These are phyloP conservation scores for Lethrus apterus DNA, from an alignment of 1,140 invertebrate genomes.

Conservation along the genomic window DNA sequence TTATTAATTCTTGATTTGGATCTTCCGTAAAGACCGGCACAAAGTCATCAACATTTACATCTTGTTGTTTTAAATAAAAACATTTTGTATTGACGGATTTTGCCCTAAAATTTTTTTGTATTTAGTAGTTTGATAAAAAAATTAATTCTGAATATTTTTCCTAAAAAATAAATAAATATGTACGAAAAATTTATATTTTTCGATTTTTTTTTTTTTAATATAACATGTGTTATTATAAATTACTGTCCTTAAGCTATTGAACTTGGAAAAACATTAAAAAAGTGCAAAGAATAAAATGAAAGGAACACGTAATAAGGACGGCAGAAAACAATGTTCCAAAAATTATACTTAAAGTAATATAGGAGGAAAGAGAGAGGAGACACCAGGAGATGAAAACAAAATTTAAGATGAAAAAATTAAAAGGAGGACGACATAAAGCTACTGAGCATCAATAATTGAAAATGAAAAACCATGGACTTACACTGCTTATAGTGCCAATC, in stretches of 20 bases:
- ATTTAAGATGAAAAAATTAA: neutral
- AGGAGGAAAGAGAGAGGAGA: slow-evolving; percentile 17
- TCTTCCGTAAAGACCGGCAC: slow-evolving; percentile 7
- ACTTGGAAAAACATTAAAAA: slow-evolving; percentile 18
- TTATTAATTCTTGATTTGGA: slow-evolving; percentile 9
- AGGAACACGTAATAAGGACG: neutral
- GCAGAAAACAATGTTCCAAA: slow-evolving; percentile 4
- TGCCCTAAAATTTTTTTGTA: slow-evolving; percentile 16
- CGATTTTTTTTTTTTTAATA: neutral
- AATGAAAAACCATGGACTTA: neutral
- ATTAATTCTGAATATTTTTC: too few species aligned
- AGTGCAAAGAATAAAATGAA: slow-evolving; percentile 10
- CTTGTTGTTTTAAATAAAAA: slow-evolving; percentile 17
- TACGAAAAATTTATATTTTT: neutral
- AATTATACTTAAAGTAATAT: slow-evolving; percentile 18
- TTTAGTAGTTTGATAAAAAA: too few species aligned
- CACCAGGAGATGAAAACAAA: slow-evolving; percentile 17
- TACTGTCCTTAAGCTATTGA: slow-evolving; percentile 2
- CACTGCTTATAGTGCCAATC: neutral
- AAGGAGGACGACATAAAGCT: neutral
- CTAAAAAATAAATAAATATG: neutral
- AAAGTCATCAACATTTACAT: slow-evolving; percentile 13
- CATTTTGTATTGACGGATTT: slow-evolving; percentile 18
- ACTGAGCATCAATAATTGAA: slow-evolving; percentile 14
- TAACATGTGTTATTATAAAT: neutral